Conservation (phyloP, 1,140 invertebrate genomes). For the Halesus radiatus region DNA sequence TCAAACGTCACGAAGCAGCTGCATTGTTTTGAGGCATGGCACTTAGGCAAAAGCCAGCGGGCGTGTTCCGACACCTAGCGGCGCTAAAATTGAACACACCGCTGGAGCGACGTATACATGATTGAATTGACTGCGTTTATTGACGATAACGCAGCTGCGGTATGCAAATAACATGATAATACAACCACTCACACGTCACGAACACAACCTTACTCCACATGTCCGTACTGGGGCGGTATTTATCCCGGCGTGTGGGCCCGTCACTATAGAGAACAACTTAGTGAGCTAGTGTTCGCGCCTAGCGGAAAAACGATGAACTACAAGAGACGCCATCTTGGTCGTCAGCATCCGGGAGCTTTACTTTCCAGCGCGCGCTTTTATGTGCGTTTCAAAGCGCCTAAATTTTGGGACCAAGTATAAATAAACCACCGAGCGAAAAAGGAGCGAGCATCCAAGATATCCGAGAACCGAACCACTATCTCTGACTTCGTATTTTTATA, state of each 20-base stretch:
- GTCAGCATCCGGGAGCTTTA: constrained; percentile 29
- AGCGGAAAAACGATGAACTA: constrained; percentile 29
- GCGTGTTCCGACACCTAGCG: constrained; percentile 12
- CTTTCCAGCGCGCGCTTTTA: constrained; percentile 39
- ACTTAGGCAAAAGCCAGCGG: constrained; percentile 20
- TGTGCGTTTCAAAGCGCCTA: not conserved
- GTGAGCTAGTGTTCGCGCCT: constrained; percentile 39
- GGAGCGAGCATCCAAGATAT: not conserved
- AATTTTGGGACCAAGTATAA: not conserved
- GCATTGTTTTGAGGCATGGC: constrained; percentile 37
- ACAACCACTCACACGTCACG: constrained; percentile 28
- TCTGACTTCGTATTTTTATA: too few species aligned
- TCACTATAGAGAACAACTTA: constrained; percentile 17
- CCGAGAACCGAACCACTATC: too few species aligned
- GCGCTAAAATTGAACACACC: constrained; percentile 3
- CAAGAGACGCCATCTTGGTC: constrained; percentile 34
- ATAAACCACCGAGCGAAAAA: not conserved
- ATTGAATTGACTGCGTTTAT: constrained; percentile 8
- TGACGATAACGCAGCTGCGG: constrained; percentile 5
- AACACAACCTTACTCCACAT: constrained; percentile 37
- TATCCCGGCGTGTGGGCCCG: constrained; percentile 20
- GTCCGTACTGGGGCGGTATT: constrained; percentile 35
- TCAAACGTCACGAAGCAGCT: constrained; percentile 26
- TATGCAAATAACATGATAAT: constrained; percentile 31
- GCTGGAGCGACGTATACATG: not conserved